phyloP scores from a whole-genome alignment of 2,888 invertebrate genomes.

The Xestoiulus laeticollis region DNA sequence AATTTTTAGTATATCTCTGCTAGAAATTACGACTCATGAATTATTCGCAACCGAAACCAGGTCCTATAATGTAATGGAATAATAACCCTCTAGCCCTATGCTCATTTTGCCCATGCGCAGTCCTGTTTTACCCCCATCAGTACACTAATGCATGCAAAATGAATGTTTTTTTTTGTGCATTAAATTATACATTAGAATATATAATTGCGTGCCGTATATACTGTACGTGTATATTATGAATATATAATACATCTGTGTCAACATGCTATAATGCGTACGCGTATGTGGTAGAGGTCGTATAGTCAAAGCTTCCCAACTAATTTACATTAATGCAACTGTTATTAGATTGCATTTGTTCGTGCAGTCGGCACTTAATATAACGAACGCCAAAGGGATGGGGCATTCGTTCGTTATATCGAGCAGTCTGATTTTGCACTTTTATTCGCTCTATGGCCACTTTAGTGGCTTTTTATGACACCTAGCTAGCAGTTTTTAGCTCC shows the following conservation, averaged over 20 bases:
- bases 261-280: conserved; percentile 14
- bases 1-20: background rate
- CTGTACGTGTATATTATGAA: background rate
- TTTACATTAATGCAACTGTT: background rate
- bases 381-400: too few species aligned
- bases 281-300: background rate
- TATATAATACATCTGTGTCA: background rate
- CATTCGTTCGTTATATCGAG: too few species aligned
- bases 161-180: background rate
- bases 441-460: too few species aligned
- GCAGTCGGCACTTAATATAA: too few species aligned
- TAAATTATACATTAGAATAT: conserved; percentile 27
- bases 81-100: background rate
- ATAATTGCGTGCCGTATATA: conserved; percentile 3
- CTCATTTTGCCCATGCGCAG: background rate
- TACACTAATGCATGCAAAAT: background rate
- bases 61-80: background rate
- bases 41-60: background rate
- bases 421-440: too few species aligned
- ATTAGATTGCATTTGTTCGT: background rate
- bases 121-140: background rate
- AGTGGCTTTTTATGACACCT: too few species aligned
- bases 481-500: too few species aligned
- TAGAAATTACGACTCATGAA: background rate
- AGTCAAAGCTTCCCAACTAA: background rate